Conservation (phyloP, 2,797 vertebrate species). For the Salarias fasciatus region DNA sequence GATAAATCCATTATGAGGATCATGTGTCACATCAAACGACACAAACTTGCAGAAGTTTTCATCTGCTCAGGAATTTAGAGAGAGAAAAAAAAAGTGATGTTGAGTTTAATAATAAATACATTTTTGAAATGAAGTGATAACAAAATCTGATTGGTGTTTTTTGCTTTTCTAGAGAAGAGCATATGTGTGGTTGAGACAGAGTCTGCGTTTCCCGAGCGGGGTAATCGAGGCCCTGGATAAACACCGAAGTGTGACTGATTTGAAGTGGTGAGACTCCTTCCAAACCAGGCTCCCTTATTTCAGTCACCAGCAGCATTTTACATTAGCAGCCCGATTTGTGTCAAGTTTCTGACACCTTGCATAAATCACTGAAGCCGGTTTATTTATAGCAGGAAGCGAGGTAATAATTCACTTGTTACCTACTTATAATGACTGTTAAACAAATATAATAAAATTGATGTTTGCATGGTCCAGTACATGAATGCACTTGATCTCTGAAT, state of each 20-base stretch:
- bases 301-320: constrained; percentile 50
- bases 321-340: constrained; percentile 32
- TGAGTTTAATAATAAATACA: constrained; percentile 15
- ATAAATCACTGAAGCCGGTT: constrained; percentile 42
- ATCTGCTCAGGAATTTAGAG: constrained; percentile 49
- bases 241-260: constrained; percentile 51
- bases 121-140: constrained; percentile 23
- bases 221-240: constrained; percentile 38
- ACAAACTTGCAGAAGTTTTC: constrained; percentile 35
- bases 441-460: constrained; percentile 22
- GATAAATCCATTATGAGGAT: not conserved
- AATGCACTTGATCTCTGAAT: constrained; percentile 23
- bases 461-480: constrained; percentile 7
- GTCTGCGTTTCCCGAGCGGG: constrained; percentile 3
- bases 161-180: constrained; percentile 68
- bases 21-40: too few relatives aligned
- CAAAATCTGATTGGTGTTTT: constrained; percentile 33
- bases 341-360: constrained; percentile 34
- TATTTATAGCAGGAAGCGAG: constrained; percentile 36
- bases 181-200: constrained; percentile 29
- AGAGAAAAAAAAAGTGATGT: constrained; percentile 10
- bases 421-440: constrained; percentile 30
- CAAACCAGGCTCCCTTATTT: constrained; percentile 26
- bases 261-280: constrained; percentile 46
- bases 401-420: constrained; percentile 41